These are phyloP conservation scores for Drosophila sulfurigaster DNA, from an alignment of 1,140 invertebrate species.

Conservation along the genomic window DNA sequence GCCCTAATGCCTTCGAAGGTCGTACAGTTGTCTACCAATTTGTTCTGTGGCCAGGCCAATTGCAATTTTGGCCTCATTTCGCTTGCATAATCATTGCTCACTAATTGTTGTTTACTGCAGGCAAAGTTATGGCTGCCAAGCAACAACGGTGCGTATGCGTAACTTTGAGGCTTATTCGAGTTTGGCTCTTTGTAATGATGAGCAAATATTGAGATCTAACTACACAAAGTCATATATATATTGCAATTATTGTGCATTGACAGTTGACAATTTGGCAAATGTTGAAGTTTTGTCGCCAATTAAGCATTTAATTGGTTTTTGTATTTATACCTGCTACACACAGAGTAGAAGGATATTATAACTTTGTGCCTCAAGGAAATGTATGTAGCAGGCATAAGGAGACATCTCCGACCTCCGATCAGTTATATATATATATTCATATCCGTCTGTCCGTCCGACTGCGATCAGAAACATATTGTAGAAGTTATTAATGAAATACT, in stretches of 20 bases:
- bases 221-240: background rate
- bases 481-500: too few relatives aligned
- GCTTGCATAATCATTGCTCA: conserved; percentile 59
- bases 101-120: conserved; percentile 70
- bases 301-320: conserved; percentile 26
- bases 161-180: conserved; percentile 14
- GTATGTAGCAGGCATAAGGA: too few relatives aligned
- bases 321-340: background rate
- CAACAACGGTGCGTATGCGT: conserved; percentile 19
- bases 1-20: conserved; percentile 54
- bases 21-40: conserved; percentile 59
- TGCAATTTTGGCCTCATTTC: conserved; percentile 54
- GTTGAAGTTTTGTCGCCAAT: conserved; percentile 11
- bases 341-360: too few relatives aligned
- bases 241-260: background rate
- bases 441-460: too few relatives aligned
- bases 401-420: too few relatives aligned
- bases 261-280: background rate
- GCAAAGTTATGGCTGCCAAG: conserved; percentile 33
- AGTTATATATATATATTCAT: too few relatives aligned
- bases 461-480: too few relatives aligned
- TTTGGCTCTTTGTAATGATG: conserved; percentile 19
- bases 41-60: conserved; percentile 43
- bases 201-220: conserved; percentile 14
- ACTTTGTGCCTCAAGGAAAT: too few relatives aligned